Evolutionary conservation across 2,797 vertebrate genomes (phyloP), one percentile per base, ranked within the genome.

Genomic region (Chaunax sp.): DNA sequence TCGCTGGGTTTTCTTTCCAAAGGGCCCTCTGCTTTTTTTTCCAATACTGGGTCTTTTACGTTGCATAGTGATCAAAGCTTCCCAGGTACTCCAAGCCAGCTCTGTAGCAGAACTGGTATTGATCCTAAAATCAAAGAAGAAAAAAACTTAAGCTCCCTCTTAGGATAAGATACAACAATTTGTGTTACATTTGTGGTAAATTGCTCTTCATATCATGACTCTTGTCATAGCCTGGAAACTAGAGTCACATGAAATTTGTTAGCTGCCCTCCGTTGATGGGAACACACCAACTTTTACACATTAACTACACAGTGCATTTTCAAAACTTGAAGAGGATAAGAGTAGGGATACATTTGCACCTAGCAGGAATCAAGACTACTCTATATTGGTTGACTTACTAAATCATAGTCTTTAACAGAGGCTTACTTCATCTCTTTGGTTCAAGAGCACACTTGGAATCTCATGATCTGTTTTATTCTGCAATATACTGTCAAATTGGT

Each of bases 1-100:
- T 96, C 96, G 91, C 93, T 94, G 95, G 95, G 87, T 82, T 89
- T 86, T 88, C 78, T 82, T 75, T 96, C 94, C 82, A 94, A 95
- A 95, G 93, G 94, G 95, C 95, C 94, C 93, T 95, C 92, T 92
- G 91, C 95, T 91, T 85, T 95, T 58, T 77, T 43, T 43, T 95
- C 94, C 94, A 84, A 69, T 88, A 91, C 91, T 89, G 90, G 87
- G 92, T 93, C 93, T 94, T 95, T 95, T 99, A 99, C 95, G 97
- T 99, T 98, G 97, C 98, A 99, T 99, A 99, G 98, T 99, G 98
- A 95, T 99, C 97, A 94, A 99, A 99, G 94, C 98, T 99, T 94
- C 98, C 98, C 95, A 99, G 94, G 92, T 99, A 99, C 88, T 99
- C 98, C 92, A 99, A 90, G 78, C 97, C 97, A 70, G 98, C 98